These are phyloP conservation scores for Scaptomyza hsui DNA, from an alignment of 1,140 invertebrate species.

Conservation along the genomic window DNA sequence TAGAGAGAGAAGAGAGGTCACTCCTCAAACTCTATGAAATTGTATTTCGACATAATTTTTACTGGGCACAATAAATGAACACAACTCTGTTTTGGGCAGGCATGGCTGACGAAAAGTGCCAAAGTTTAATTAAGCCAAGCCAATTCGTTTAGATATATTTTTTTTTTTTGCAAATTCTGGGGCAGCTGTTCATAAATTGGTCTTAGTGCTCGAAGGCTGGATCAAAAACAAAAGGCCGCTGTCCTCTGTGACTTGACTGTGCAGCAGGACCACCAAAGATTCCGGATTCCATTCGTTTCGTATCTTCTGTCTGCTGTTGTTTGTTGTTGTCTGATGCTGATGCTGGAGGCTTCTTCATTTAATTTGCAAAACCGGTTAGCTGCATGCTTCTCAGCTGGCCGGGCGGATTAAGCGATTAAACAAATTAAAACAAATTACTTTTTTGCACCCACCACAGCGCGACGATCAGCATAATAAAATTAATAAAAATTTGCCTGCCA, in stretches of 20 bases:
- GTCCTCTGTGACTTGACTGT: constrained; percentile 6
- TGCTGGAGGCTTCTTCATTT: constrained; percentile 40
- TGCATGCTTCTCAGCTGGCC: constrained; percentile 7
- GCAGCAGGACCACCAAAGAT: constrained; percentile 72
- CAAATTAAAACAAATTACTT: constrained; percentile 83
- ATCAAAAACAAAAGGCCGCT: constrained; percentile 77
- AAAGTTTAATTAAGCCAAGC: constrained; percentile 77
- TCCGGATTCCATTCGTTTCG: constrained; percentile 40
- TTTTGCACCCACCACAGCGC: constrained; percentile 80
- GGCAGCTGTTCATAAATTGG: constrained; percentile 70
- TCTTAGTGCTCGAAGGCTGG: constrained; percentile 57
- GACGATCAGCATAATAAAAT: constrained; percentile 75
- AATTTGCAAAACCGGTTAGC: constrained; percentile 70
- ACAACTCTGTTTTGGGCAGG: constrained; percentile 16
- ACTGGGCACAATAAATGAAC: constrained; percentile 65
- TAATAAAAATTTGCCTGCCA: constrained; percentile 74
- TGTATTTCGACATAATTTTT: constrained; percentile 70
- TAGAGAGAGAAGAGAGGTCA: constrained; percentile 23
- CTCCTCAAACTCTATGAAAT: constrained; percentile 51
- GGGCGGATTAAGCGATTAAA: constrained; percentile 81
- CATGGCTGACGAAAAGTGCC: constrained; percentile 66
- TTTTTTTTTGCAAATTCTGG: constrained; percentile 11
- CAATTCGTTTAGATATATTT: constrained; percentile 14
- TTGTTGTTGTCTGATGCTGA: neutral
- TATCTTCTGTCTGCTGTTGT: neutral